Conservation (phyloP, 1,140 invertebrate species). For the Pachypsylla venusta region DNA sequence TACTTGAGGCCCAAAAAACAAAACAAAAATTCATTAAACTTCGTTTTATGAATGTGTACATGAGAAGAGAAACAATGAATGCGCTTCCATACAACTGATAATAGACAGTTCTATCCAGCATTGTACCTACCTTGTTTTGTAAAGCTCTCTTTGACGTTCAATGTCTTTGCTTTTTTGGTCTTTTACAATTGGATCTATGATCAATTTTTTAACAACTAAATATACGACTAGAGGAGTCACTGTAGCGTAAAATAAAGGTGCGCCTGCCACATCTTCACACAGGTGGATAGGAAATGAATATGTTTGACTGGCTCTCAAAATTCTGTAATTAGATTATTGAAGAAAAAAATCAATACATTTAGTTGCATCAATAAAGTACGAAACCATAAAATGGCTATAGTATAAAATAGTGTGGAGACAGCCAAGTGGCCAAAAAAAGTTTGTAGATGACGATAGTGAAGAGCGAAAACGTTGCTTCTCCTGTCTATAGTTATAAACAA, state of each 20-base stretch:
- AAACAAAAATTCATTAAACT: too few species aligned
- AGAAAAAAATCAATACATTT: slow-evolving; percentile 12
- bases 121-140: slow-evolving; percentile 41
- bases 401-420: too few species aligned
- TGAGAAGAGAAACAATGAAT: too few species aligned
- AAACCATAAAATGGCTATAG: too few species aligned
- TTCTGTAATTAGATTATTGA: slow-evolving; percentile 38
- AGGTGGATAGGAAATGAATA: slow-evolving; percentile 81
- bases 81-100: neutral
- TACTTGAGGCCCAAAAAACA: too few species aligned
- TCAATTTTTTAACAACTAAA: slow-evolving; percentile 62
- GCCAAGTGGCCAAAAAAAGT: too few species aligned
- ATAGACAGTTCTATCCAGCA: too few species aligned
- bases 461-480: too few species aligned
- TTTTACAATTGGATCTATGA: slow-evolving; percentile 72
- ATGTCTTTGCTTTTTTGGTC: slow-evolving; percentile 59
- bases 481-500: too few species aligned
- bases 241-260: slow-evolving; percentile 85
- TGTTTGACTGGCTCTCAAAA: slow-evolving; percentile 70
- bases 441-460: too few species aligned
- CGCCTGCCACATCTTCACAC: slow-evolving; percentile 75
- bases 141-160: slow-evolving; percentile 54
- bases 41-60: too few species aligned
- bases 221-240: slow-evolving; percentile 66
- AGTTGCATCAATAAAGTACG: too few species aligned